phyloP scores from a whole-genome alignment of 1,140 invertebrate genomes.

The Plodia interpunctella region DNA sequence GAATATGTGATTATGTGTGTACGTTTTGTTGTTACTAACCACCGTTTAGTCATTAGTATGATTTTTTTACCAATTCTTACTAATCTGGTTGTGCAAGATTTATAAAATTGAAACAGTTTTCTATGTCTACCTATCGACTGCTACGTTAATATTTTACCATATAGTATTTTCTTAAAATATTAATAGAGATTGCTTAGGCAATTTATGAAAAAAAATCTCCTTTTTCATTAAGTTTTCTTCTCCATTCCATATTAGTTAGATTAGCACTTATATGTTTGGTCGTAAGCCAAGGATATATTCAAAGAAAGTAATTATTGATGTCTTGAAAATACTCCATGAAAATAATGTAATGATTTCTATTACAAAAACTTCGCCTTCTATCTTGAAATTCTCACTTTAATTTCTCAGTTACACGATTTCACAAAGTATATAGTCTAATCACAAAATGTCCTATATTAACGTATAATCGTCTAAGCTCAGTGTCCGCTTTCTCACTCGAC shows the following conservation, averaged over 20 bases:
- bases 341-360: no score
- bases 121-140: not conserved
- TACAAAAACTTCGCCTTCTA: no score
- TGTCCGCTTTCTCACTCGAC: no score
- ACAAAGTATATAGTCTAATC: no score
- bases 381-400: no score
- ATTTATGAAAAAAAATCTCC: not conserved
- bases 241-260: not conserved
- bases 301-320: no score
- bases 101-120: not conserved
- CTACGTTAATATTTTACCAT: not conserved
- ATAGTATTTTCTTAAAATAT: not conserved
- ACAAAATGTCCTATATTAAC: no score
- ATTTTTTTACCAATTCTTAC: not conserved
- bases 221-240: not conserved
- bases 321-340: no score
- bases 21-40: constrained; percentile 22
- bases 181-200: not conserved
- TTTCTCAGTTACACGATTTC: no score
- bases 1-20: constrained; percentile 2
- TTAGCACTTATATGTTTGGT: not conserved
- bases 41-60: constrained; percentile 17
- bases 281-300: no score
- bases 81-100: not conserved
- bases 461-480: no score